Evolutionary conservation across 1,140 invertebrate species (phyloP).

Genomic region (Oryctes rhinoceros): DNA sequence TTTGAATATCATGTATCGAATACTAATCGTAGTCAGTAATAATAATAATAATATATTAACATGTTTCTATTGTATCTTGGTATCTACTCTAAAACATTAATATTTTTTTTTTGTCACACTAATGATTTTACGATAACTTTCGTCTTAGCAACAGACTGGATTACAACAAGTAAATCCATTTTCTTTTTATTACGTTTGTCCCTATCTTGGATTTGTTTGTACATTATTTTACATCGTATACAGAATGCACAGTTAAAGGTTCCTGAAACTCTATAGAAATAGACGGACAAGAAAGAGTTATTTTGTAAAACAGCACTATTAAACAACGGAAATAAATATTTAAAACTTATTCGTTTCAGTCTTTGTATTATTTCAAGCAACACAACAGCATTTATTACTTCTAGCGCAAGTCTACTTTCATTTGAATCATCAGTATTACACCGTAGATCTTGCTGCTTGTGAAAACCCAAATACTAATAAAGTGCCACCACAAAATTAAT

Average conservation of each 20-base stretch:
- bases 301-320: neutral
- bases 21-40: constrained; percentile 4
- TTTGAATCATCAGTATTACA: neutral
- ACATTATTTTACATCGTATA: constrained; percentile 34
- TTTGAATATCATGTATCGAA: neutral
- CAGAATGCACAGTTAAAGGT: constrained; percentile 33
- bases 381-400: neutral
- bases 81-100: constrained; percentile 24
- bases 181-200: neutral
- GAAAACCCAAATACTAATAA: neutral
- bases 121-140: neutral
- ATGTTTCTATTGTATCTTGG: neutral
- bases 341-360: neutral
- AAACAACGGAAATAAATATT: neutral
- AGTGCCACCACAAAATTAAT: neutral
- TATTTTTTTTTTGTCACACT: constrained; percentile 6
- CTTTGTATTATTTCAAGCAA: neutral
- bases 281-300: neutral
- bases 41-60: neutral
- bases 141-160: constrained; percentile 10
- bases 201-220: neutral
- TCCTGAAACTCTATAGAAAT: neutral
- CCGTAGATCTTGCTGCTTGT: neutral
- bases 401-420: neutral
- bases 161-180: constrained; percentile 18